Percentiles rank a stretch among this genome's conserved stretches.
phyloP scores from a whole-genome alignment of 2,797 vertebrate species.

The Pelodytes ibericus region DNA sequence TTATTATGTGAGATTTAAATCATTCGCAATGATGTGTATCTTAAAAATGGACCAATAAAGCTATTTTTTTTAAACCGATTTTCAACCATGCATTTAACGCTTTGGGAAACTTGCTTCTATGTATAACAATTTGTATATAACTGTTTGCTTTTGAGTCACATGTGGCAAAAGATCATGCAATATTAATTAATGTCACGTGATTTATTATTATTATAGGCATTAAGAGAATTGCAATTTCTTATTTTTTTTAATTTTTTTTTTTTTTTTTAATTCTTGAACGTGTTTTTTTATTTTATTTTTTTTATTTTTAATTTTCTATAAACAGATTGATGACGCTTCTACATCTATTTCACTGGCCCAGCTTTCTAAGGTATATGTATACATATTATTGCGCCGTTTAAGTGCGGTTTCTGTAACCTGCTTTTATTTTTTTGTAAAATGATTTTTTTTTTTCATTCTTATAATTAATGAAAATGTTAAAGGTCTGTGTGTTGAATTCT shows the following conservation, averaged over 20 bases:
- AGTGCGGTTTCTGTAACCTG: conserved; percentile 65
- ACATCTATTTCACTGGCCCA: conserved; percentile 85
- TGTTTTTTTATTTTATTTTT: no score
- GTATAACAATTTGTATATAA: no score
- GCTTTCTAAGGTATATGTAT: conserved; percentile 90
- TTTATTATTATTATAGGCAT: neutral
- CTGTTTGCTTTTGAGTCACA: neutral
- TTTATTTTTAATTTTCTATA: conserved; percentile 89
- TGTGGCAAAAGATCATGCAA: neutral
- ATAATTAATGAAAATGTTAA: conserved; percentile 57
- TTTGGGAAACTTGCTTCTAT: no score
- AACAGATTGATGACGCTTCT: conserved; percentile 93
- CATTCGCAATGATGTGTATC: no score
- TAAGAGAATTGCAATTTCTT: neutral
- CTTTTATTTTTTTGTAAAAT: neutral
- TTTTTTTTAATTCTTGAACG: conserved; percentile 27
- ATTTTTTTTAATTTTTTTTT: conserved; percentile 26
- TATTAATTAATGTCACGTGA: neutral
- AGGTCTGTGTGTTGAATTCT: conserved; percentile 68
- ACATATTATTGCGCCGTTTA: conserved; percentile 56
- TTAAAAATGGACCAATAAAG: no score
- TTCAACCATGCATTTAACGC: no score
- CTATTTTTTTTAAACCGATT: no score
- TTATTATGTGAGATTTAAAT: no score
- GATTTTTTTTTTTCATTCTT: conserved; percentile 33